These are phyloP conservation scores for Bombus fervidus DNA, from an alignment of 1,140 invertebrate genomes.

Conservation along the genomic window DNA sequence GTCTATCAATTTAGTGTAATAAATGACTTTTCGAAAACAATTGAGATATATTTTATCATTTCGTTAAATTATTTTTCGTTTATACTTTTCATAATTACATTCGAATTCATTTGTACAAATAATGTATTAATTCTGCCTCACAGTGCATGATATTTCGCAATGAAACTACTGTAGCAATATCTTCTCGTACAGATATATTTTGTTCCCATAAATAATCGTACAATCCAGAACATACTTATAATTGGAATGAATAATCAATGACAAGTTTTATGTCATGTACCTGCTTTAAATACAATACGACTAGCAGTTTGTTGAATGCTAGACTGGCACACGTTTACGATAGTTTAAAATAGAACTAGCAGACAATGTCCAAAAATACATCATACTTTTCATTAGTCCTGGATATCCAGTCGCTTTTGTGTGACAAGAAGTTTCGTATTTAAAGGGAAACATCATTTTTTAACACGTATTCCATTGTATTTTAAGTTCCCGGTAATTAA, in stretches of 20 bases:
- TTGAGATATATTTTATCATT: background rate
- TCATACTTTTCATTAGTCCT: slow-evolving; percentile 63
- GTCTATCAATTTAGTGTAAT: background rate
- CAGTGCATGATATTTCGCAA: slow-evolving; percentile 18
- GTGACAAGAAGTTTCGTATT: slow-evolving; percentile 1
- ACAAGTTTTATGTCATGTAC: background rate
- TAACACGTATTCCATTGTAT: background rate
- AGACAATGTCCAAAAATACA: slow-evolving; percentile 75
- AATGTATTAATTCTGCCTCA: slow-evolving; percentile 1
- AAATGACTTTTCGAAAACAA: background rate
- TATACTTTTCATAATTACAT: slow-evolving; percentile 1
- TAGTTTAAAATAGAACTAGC: slow-evolving; percentile 73
- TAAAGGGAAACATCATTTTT: background rate
- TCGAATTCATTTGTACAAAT: background rate
- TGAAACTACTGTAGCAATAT: background rate
- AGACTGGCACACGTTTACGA: slow-evolving; percentile 41
- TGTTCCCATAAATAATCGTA: background rate
- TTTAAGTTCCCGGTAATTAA: slow-evolving; percentile 1
- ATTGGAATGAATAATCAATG: background rate
- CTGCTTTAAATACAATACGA: slow-evolving; percentile 3
- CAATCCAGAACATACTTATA: background rate
- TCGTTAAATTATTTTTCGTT: background rate
- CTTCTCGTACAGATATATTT: no score
- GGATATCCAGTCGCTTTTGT: slow-evolving; percentile 53
- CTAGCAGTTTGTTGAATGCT: background rate